These are phyloP conservation scores for Pristionchus arcanus DNA, from an alignment of 2,888 invertebrate genomes.

Conservation along the genomic window DNA sequence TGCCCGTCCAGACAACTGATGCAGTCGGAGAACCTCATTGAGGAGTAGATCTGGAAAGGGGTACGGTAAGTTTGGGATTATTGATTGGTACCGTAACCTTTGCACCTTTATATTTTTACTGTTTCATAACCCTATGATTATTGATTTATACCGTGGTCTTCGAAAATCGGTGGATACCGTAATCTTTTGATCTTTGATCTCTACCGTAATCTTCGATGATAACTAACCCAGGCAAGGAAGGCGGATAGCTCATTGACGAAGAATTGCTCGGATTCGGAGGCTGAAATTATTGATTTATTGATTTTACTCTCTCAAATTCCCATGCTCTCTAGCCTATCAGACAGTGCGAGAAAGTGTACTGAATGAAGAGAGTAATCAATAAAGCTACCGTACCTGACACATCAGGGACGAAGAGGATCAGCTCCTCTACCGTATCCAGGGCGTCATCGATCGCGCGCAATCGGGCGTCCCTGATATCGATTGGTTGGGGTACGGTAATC, in stretches of 20 bases:
- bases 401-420: conserved; percentile 34
- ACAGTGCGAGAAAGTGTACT: neutral
- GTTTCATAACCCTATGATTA: neutral
- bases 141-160: neutral
- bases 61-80: neutral
- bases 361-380: neutral
- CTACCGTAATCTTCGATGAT: conserved; percentile 15
- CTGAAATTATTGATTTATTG: neutral
- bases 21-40: conserved; percentile 53
- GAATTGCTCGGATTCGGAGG: conserved; percentile 2
- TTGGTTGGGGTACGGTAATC: neutral
- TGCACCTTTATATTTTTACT: no score
- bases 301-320: neutral
- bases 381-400: conserved; percentile 6
- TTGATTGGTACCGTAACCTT: neutral
- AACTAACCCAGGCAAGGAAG: conserved; percentile 35
- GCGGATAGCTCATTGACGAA: conserved; percentile 51
- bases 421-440: conserved; percentile 46
- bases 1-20: conserved; percentile 20
- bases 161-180: conserved; percentile 1
- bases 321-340: neutral
- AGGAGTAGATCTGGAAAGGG: conserved; percentile 47
- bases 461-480: conserved; percentile 48
- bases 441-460: conserved; percentile 44
- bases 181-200: neutral